Evolutionary conservation across 2,888 invertebrate species (phyloP), one percentile per base, ranked within the genome.

Genomic region (Halocaridina rubra): DNA sequence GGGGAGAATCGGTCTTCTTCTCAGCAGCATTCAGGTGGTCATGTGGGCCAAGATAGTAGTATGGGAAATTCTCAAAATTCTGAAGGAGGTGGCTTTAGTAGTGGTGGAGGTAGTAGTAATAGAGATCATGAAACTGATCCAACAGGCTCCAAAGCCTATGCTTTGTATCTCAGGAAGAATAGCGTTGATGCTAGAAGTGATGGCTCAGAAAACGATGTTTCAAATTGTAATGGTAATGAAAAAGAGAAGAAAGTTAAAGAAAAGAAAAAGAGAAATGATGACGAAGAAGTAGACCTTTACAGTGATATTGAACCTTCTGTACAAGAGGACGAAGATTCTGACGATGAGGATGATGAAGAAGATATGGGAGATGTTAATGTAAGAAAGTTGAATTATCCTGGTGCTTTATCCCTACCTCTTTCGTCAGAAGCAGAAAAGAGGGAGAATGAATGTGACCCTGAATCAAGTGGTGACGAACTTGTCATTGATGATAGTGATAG

Each of bases 241-340:
- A 74, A 77, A 57, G 81, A 85, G n/a, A 61, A 39, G n/a, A 81
- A 74, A 67, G 79, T 79, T 29, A 7, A 53, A 27, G 81, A 81
- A 5, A 81, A 86, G 27, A 86, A 86, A 81, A 86, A 86, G 75
- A 81, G 72, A 32, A 72, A 78, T 19, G 86, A 86, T 7, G 85
- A 85, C 16, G 90, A 91, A 59, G 93, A 94, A 86, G 91, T 93
- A 57, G 93, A 94, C 89, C 92, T 94, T 88, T 94, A 94, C 89
- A 93, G 93, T 87, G 94, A 94, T 88, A 93, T 94, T 67, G 93
- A 93, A 89, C 91, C 89, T 22, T 89, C 81, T 71, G 79, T 78
- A 72, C 81, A 79, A 30, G 85, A 80, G 19, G 81, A 81, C n/a
- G 78, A 78, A 16, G 86, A 84, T n/a, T 64, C 79, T 10, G 80